These are phyloP conservation scores for Parasteatoda tepidariorum DNA, from an alignment of 1,140 invertebrate genomes.

Conservation along the genomic window DNA sequence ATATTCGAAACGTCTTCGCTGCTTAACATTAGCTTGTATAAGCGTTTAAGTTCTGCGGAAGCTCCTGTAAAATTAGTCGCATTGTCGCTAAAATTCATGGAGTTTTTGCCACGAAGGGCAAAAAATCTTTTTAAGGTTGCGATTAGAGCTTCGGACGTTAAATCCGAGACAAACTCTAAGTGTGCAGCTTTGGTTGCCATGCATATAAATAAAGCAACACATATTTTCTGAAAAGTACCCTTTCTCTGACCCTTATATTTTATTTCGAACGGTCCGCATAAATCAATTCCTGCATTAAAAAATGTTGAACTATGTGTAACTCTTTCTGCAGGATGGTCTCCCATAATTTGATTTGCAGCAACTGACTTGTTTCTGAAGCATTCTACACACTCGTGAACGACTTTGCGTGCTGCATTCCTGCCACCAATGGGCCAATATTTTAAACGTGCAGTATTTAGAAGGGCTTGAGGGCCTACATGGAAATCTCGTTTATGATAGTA, in stretches of 20 bases:
- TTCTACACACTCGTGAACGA: conserved; percentile 14
- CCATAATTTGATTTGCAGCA: conserved; percentile 25
- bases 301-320: not conserved
- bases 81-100: not conserved
- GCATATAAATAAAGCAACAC: conserved; percentile 21
- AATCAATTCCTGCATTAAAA: not conserved
- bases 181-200: conserved; percentile 8
- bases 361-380: conserved; percentile 1
- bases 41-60: not conserved
- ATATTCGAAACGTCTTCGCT: not conserved
- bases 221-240: not conserved
- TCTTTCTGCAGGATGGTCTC: conserved; percentile 9
- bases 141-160: not conserved
- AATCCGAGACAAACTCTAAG: not conserved
- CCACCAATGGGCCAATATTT: conserved; percentile 9
- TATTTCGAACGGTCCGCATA: not conserved
- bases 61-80: conserved; percentile 10
- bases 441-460: not conserved
- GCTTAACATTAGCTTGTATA: not conserved
- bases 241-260: conserved; percentile 1
- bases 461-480: not conserved
- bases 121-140: conserved; percentile 11
- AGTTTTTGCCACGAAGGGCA: not conserved
- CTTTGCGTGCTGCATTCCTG: not conserved
- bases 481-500: conserved; percentile 20